Evolutionary conservation across 2,888 invertebrate genomes (phyloP).

Genomic region (Agapetus fuscipes): DNA sequence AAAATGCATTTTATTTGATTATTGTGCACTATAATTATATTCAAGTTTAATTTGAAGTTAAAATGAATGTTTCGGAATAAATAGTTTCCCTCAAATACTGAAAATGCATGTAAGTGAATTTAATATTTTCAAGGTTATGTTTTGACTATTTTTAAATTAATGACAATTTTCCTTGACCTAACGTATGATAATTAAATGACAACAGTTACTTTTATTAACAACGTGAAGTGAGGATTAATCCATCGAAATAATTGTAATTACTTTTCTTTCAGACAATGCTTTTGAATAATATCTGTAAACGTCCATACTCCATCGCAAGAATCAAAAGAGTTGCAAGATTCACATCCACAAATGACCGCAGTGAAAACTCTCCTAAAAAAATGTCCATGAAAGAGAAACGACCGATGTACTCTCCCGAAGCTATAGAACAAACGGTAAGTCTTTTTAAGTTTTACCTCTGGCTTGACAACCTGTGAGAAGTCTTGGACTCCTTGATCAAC

Average conservation of each 20-base stretch:
- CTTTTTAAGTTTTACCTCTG: no score
- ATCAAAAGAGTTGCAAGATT: not conserved
- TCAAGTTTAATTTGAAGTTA: no score
- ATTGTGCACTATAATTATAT: no score
- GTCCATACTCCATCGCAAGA: not conserved
- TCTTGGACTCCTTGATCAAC: no score
- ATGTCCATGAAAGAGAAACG: not conserved
- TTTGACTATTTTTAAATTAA: not conserved
- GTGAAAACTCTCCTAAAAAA: not conserved
- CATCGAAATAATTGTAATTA: no score
- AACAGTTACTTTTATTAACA: not conserved
- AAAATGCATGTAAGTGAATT: conserved; percentile 2
- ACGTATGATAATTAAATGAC: not conserved
- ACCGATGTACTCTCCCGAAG: not conserved
- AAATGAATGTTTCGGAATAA: no score
- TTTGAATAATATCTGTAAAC: not conserved
- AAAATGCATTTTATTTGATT: no score
- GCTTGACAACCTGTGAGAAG: no score
- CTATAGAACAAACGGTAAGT: no score
- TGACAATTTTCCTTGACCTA: not conserved
- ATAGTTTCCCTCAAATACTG: not conserved
- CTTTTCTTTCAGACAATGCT: not conserved
- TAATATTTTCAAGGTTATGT: conserved; percentile 2
- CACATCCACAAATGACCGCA: not conserved
- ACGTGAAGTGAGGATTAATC: not conserved